phyloP scores from a whole-genome alignment of 2,797 vertebrate species.

The Geotrypetes seraphini region DNA sequence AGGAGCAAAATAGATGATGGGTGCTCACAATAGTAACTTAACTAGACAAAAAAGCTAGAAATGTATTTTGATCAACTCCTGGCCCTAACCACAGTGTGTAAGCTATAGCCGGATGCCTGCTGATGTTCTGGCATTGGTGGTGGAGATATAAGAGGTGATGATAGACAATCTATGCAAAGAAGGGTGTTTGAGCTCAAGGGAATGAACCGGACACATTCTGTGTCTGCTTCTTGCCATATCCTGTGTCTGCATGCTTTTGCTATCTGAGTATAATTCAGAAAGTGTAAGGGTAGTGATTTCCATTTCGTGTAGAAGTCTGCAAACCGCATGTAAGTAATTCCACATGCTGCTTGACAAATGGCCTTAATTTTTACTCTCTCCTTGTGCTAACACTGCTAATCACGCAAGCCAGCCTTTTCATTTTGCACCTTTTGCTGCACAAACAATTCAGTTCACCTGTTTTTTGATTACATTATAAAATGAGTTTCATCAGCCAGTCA shows the following conservation, averaged over 20 bases:
- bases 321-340: conserved; percentile 33
- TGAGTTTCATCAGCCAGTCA: no score
- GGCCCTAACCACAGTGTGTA: not conserved
- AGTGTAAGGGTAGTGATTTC: conserved; percentile 7
- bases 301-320: conserved; percentile 10
- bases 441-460: conserved; percentile 23
- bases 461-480: no score
- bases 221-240: conserved; percentile 2
- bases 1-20: conserved; percentile 6
- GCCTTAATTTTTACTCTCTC: conserved; percentile 7
- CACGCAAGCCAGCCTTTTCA: conserved; percentile 11
- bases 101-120: conserved; percentile 4
- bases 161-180: conserved; percentile 14
- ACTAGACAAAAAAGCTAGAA: no score
- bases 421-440: conserved; percentile 23
- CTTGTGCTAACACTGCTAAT: conserved; percentile 24
- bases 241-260: not conserved
- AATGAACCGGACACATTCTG: not conserved
- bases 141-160: conserved; percentile 9
- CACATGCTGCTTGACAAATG: conserved; percentile 37
- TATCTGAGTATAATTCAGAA: conserved; percentile 17
- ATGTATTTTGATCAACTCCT: conserved; percentile 1
- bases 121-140: not conserved
- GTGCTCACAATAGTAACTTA: not conserved
- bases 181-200: not conserved